Base-by-base conservation (phyloP, 2,113 vertebrate genomes). In the Okapia johnstoni region DNA sequence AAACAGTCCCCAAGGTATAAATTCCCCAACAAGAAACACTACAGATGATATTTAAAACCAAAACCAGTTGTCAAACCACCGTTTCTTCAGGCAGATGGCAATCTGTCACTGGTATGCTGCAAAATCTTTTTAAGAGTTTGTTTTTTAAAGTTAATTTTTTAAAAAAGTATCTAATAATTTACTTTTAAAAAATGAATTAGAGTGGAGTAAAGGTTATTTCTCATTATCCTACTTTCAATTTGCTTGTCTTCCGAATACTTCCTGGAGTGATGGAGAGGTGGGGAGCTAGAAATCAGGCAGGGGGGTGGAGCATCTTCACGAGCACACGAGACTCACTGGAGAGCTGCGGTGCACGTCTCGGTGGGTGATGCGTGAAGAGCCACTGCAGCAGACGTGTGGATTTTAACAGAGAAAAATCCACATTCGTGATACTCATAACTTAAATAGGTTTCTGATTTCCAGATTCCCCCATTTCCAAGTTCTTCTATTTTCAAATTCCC, bases 261-360 rank as follows among this genome's bases (percentile, higher is more conserved):
- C 40, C 25, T 76, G 28, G 36, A 54, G 48, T n/a, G 28, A 50
- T 3, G 50, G 58, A 46, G 30, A 23, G 61, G 26, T 26, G 55
- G 3, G 28, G 63, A 83, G 52, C 80, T 40, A 55, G 80, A 55
- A 14, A 40, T 16, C 12, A 40, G 52, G 60, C 15, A 2, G 5
- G 6, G 28, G 52, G 46, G 50, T 16, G 5, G 1, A 12, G 30
- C 3, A 0, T 26, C 13, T 55, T 40, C 40, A 2, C 7, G 63
- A 81, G 40, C 19, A 26, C 0, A 2, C 2, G 0, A 0, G 2
- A 7, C 21, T 2, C 1, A 0, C 0, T 2, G 4, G 14, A 48
- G 10, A 17, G 21, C 63, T 4, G 9, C 4, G 9, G 6, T 2
- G 54, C 3, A 2, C 3, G 2, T 52, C 43, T 19, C 0, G 4